These are phyloP conservation scores for Gastrophysa polygoni DNA, from an alignment of 2,888 invertebrate species.

Conservation along the genomic window DNA sequence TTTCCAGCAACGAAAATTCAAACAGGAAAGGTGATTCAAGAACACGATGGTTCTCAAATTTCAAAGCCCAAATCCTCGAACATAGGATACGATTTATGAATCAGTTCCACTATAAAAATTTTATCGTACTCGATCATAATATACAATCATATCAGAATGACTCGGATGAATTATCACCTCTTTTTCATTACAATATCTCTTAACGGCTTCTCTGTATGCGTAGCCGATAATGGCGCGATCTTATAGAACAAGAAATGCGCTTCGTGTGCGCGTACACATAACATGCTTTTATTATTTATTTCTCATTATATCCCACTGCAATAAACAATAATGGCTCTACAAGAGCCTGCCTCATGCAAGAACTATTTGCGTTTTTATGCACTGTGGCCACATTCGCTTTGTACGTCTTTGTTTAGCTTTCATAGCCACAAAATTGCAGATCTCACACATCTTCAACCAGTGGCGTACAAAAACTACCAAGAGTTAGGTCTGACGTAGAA, in stretches of 20 bases:
- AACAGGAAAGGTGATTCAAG: no score
- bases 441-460: conserved; percentile 13
- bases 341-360: conserved; percentile 17
- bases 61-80: no score
- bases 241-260: not conserved
- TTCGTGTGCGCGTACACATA: conserved; percentile 5
- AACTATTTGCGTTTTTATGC: conserved; percentile 18
- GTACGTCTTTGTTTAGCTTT: conserved; percentile 23
- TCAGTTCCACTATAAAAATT: no score
- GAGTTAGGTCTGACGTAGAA: no score
- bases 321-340: conserved; percentile 25
- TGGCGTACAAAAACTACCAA: not conserved
- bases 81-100: no score
- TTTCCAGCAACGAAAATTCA: no score
- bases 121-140: no score
- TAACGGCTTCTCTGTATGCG: not conserved
- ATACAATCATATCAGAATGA: no score
- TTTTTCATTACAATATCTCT: not conserved
- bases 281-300: conserved; percentile 24
- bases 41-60: no score
- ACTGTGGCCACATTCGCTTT: conserved; percentile 18
- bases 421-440: conserved; percentile 26
- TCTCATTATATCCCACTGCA: conserved; percentile 22
- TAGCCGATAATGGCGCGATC: not conserved
- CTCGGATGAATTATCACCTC: not conserved